These are phyloP conservation scores for Aethes cnicana DNA, from an alignment of 2,888 invertebrate species.

Conservation along the genomic window DNA sequence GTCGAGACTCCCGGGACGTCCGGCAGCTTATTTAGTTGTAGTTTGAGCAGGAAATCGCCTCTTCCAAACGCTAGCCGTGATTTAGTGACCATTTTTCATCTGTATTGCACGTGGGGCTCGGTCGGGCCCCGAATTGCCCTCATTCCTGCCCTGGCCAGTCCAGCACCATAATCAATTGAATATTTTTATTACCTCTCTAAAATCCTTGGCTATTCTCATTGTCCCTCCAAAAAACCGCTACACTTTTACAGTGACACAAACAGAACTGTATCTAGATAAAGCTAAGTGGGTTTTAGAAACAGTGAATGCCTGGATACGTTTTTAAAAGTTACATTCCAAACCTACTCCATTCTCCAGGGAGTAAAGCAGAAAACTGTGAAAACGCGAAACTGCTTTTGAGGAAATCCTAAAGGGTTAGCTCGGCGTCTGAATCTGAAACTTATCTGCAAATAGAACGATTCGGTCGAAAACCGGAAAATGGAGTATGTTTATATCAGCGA, in stretches of 20 bases:
- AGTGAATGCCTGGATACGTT: too few species aligned
- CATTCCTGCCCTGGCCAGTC: slow-evolving; percentile 35
- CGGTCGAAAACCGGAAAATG: not conserved
- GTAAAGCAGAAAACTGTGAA: not conserved
- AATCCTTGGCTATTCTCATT: slow-evolving; percentile 41
- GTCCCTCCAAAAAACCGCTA: slow-evolving; percentile 7
- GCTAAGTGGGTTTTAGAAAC: too few species aligned
- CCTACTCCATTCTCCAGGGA: slow-evolving; percentile 1
- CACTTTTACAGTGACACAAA: not conserved
- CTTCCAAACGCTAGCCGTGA: slow-evolving; percentile 48
- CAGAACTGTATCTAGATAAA: too few species aligned
- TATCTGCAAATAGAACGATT: slow-evolving; percentile 5
- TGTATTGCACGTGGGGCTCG: slow-evolving; percentile 54
- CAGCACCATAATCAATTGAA: slow-evolving; percentile 60
- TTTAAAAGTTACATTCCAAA: not conserved
- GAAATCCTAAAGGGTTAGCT: slow-evolving; percentile 3
- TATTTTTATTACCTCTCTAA: slow-evolving; percentile 55
- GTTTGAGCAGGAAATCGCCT: slow-evolving; percentile 47
- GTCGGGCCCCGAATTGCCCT: slow-evolving; percentile 41
- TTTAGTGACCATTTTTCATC: slow-evolving; percentile 66
- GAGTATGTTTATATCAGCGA: slow-evolving; percentile 12
- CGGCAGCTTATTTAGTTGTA: slow-evolving; percentile 29
- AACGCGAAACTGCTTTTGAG: slow-evolving; percentile 11
- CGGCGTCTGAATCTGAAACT: slow-evolving; percentile 1
- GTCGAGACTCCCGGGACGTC: slow-evolving; percentile 19